Conservation (phyloP, 2,888 invertebrate genomes). For the Shargacucullia verbasci region DNA sequence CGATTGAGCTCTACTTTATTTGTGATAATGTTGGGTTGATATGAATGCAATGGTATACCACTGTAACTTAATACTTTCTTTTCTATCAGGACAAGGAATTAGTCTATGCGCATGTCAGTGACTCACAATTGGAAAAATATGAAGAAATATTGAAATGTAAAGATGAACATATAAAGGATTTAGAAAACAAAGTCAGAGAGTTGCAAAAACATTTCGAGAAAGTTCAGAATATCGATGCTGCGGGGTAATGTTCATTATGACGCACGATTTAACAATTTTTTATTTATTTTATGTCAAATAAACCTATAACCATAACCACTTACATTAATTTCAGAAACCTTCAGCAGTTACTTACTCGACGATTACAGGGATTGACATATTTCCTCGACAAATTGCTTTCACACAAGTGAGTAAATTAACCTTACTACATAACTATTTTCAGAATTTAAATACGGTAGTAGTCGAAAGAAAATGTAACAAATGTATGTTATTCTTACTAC, state of each 20-base stretch:
- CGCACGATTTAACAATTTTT: neutral
- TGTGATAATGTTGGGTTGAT: no score
- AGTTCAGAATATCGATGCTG: slow-evolving; percentile 67
- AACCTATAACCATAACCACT: neutral
- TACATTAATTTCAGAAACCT: slow-evolving; percentile 76
- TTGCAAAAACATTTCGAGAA: slow-evolving; percentile 78
- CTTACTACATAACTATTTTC: no score
- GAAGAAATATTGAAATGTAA: slow-evolving; percentile 87
- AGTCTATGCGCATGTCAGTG: slow-evolving; percentile 80
- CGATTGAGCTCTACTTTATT: no score
- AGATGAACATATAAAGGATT: slow-evolving; percentile 86
- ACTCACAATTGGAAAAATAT: slow-evolving; percentile 82
- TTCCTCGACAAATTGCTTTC: slow-evolving; percentile 91
- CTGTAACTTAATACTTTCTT: neutral
- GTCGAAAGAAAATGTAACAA: no score
- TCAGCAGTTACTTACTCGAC: slow-evolving; percentile 87
- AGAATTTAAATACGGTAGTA: no score
- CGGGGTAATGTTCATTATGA: slow-evolving; percentile 67
- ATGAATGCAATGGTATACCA: no score
- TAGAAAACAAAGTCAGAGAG: slow-evolving; percentile 82
- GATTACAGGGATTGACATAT: slow-evolving; percentile 91
- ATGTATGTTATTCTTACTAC: neutral
- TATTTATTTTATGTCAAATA: neutral
- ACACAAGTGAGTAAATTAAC: slow-evolving; percentile 83
- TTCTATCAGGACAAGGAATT: slow-evolving; percentile 78